Evolutionary conservation across 2,888 invertebrate species (phyloP).

Genomic region (Opisthograptis luteolata): DNA sequence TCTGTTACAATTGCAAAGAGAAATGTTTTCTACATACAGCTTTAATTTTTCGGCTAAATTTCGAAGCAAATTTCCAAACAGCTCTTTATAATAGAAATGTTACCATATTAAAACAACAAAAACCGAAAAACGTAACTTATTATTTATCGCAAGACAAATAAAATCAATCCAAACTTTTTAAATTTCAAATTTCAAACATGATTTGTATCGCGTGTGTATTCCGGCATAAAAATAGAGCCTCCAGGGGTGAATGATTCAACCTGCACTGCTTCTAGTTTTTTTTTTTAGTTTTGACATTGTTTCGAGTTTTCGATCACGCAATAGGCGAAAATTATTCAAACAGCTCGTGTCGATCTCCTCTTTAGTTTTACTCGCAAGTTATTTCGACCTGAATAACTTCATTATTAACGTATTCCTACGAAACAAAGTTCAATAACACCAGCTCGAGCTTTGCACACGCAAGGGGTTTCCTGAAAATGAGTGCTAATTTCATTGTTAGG

Average conservation of each 20-base stretch:
- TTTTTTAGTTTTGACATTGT: conserved; percentile 54
- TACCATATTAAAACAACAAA: too few relatives aligned
- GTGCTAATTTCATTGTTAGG: neutral
- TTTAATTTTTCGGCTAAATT: too few relatives aligned
- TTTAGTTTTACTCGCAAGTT: conserved; percentile 34
- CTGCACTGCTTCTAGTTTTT: too few relatives aligned
- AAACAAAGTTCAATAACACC: conserved; percentile 16
- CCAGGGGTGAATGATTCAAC: conserved; percentile 48
- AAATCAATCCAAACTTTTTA: conserved; percentile 37
- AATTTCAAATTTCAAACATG: conserved; percentile 51
- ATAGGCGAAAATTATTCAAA: conserved; percentile 57
- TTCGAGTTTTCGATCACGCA: conserved; percentile 64
- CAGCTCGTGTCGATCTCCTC: conserved; percentile 38
- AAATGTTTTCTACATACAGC: too few relatives aligned
- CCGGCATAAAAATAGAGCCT: conserved; percentile 52
- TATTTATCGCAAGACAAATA: too few relatives aligned
- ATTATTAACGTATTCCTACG: conserved; percentile 16
- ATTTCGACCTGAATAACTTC: conserved; percentile 23
- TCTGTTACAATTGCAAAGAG: too few relatives aligned
- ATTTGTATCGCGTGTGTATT: conserved; percentile 54
- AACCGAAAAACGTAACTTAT: too few relatives aligned
- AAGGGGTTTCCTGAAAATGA: neutral
- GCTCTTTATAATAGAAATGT: too few relatives aligned
- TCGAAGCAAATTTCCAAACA: too few relatives aligned
- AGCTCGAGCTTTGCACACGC: neutral